These are phyloP conservation scores for Anseranas semipalmata DNA, from an alignment of 2,113 vertebrate species.

Conservation along the genomic window DNA sequence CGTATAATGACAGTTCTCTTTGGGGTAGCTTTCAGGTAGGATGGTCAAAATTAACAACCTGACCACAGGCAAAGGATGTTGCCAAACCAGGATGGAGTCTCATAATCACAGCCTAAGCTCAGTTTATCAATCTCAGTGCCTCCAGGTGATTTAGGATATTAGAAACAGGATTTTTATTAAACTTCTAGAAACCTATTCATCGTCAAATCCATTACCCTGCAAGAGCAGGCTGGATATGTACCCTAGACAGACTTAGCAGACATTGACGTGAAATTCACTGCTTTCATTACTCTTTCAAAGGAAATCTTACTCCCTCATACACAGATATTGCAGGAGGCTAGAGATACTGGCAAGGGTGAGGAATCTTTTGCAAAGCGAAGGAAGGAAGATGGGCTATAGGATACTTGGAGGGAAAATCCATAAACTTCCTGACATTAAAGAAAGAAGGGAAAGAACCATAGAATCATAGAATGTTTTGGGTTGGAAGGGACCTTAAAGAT, in stretches of 20 bases:
- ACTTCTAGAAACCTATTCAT: not conserved
- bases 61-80: not conserved
- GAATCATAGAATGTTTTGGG: too few relatives aligned
- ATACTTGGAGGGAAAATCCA: not conserved
- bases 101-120: not conserved
- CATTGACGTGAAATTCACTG: not conserved
- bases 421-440: not conserved
- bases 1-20: not conserved
- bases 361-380: not conserved
- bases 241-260: not conserved
- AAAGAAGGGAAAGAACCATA: not conserved
- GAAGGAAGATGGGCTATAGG: not conserved
- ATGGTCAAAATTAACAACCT: constrained; percentile 18
- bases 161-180: constrained; percentile 55
- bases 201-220: not conserved
- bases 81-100: not conserved
- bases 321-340: not conserved
- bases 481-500: too few relatives aligned
- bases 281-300: not conserved
- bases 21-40: not conserved
- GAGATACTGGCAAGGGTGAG: not conserved
- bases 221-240: not conserved
- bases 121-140: constrained; percentile 1
- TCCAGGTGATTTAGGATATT: constrained; percentile 46
- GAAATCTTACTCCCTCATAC: not conserved